Conservation (phyloP, 2,797 vertebrate species). For the Megaceryle alcyon region DNA sequence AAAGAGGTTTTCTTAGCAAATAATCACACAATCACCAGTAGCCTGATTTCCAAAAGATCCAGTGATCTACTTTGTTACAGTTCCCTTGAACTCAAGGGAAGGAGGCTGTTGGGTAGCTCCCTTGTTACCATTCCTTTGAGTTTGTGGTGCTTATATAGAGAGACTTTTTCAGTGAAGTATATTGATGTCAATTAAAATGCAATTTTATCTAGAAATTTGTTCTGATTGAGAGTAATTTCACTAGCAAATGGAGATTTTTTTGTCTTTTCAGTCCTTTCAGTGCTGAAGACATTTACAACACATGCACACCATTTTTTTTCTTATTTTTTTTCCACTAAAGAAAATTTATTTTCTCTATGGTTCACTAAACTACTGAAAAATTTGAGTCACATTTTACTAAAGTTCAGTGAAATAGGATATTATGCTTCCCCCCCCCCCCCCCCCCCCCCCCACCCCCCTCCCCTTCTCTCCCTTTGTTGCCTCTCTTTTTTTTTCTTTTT, state of each 20-base stretch:
- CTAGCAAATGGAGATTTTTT: not conserved
- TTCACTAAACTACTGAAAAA: not conserved
- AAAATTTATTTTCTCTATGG: not conserved
- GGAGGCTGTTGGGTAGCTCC: not conserved
- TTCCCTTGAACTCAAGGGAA: not conserved
- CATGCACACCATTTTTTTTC: not conserved
- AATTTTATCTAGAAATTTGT: slow-evolving; percentile 15
- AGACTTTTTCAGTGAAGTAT: not conserved
- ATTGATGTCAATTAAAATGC: slow-evolving; percentile 17
- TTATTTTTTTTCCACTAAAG: not conserved
- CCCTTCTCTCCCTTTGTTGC: too few relatives aligned
- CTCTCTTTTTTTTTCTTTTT: too few relatives aligned
- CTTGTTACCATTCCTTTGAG: not conserved
- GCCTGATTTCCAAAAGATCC: not conserved
- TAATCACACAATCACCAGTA: not conserved
- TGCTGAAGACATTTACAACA: not conserved
- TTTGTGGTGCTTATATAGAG: not conserved
- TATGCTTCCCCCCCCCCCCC: not conserved
- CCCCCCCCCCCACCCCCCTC: too few relatives aligned
- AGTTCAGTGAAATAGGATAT: not conserved
- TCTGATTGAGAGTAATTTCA: not conserved
- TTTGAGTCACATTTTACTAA: not conserved
- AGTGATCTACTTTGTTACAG: not conserved
- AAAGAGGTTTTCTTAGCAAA: not conserved
- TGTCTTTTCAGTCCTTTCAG: not conserved